These are phyloP conservation scores for Telenomus remus DNA, from an alignment of 1,140 invertebrate genomes.

Conservation along the genomic window DNA sequence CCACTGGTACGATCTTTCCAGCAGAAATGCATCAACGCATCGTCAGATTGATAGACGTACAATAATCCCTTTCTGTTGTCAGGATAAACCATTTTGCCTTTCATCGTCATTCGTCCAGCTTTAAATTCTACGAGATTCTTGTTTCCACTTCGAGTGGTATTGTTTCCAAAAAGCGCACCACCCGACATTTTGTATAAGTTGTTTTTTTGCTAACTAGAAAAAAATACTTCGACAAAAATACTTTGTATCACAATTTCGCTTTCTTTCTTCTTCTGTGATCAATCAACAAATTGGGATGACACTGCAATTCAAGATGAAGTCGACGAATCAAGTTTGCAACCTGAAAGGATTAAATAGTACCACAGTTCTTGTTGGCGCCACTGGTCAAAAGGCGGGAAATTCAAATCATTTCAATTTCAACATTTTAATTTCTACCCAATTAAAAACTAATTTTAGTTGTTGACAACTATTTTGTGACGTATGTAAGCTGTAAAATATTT, in stretches of 20 bases:
- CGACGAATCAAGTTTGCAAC: slow-evolving; percentile 4
- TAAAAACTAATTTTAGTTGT: too few species aligned
- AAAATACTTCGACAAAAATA: neutral
- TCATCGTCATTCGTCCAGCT: slow-evolving; percentile 97
- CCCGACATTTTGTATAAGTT: slow-evolving; percentile 70
- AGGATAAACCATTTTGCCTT: slow-evolving; percentile 95
- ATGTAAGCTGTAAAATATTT: too few species aligned
- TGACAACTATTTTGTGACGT: too few species aligned
- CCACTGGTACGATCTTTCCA: slow-evolving; percentile 95
- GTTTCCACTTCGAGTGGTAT: slow-evolving; percentile 83
- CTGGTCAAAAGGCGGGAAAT: too few species aligned
- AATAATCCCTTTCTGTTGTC: slow-evolving; percentile 96
- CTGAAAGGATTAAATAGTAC: neutral
- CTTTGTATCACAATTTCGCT: neutral
- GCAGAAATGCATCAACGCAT: slow-evolving; percentile 97
- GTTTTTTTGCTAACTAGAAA: neutral
- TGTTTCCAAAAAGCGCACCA: slow-evolving; percentile 83
- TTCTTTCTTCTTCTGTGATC: neutral
- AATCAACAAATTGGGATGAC: slow-evolving; percentile 11
- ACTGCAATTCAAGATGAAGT: slow-evolving; percentile 33
- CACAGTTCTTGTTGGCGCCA: too few species aligned
- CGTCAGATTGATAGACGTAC: slow-evolving; percentile 96
- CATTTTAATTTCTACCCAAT: too few species aligned
- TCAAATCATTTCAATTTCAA: too few species aligned
- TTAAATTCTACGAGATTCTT: slow-evolving; percentile 97